Percentiles rank a stretch among this genome's conserved stretches.
These are phyloP conservation scores for Phlogophora meticulosa DNA, from an alignment of 2,888 invertebrate species.

Conservation along the genomic window DNA sequence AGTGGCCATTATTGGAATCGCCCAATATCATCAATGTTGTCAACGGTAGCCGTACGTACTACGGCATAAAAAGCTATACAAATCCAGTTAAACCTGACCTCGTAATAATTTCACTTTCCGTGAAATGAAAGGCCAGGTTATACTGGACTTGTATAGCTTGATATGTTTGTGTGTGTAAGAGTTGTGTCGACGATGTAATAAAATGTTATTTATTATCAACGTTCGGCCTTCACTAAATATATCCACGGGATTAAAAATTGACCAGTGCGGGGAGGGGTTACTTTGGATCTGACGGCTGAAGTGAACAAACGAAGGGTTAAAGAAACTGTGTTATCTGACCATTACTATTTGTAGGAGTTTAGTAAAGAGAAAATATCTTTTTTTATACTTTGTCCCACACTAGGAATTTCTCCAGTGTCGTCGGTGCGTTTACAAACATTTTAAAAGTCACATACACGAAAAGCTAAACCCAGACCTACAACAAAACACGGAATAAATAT, in stretches of 20 bases:
- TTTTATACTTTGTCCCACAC: too few relatives aligned
- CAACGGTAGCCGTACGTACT: constrained; percentile 24
- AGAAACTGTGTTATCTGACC: not conserved
- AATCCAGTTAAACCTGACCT: not conserved
- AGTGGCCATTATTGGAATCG: constrained; percentile 43
- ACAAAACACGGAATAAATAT: too few relatives aligned
- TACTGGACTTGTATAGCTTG: constrained; percentile 2
- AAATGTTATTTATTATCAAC: constrained; percentile 50
- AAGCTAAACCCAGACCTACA: too few relatives aligned
- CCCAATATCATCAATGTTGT: constrained; percentile 52
- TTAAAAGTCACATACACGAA: too few relatives aligned
- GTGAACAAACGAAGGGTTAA: not conserved
- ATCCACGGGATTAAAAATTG: constrained; percentile 50
- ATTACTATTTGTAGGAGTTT: too few relatives aligned
- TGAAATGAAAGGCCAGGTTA: not conserved
- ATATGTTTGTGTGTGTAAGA: constrained; percentile 21
- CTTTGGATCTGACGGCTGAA: not conserved
- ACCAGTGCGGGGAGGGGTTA: not conserved
- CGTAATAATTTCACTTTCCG: not conserved
- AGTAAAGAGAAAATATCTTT: too few relatives aligned
- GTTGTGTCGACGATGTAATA: constrained; percentile 53
- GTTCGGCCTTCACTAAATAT: constrained; percentile 49
- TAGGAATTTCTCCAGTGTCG: too few relatives aligned
- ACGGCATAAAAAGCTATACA: not conserved
- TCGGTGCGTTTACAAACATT: too few relatives aligned